phyloP scores from a whole-genome alignment of 2,797 vertebrate genomes.

The Diceros bicornis region DNA sequence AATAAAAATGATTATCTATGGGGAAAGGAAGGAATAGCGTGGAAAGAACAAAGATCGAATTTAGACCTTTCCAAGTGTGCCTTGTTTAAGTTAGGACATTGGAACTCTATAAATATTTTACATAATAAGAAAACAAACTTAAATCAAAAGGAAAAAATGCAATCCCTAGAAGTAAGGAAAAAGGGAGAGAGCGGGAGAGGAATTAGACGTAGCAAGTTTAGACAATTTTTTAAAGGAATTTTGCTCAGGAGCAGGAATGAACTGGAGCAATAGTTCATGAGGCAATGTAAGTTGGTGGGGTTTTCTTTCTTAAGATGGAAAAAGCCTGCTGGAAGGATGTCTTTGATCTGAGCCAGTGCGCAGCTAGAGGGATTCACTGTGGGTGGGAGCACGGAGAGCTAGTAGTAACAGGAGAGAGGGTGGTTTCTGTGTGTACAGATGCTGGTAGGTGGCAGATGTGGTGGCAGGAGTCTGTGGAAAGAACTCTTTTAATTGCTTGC shows the following conservation, averaged over 20 bases:
- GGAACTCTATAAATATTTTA: background rate
- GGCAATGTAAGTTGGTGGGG: background rate
- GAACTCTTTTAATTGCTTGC: background rate
- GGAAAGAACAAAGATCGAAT: background rate
- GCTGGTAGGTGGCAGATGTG: background rate
- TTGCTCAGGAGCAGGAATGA: conserved; percentile 24
- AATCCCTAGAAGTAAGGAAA: background rate
- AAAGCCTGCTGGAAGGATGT: background rate
- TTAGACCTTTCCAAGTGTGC: background rate
- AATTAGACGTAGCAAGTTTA: background rate
- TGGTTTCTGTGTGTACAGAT: background rate
- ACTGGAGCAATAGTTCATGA: background rate
- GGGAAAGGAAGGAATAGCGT: no score
- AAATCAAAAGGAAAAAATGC: background rate
- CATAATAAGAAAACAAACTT: background rate
- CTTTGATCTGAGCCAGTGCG: background rate
- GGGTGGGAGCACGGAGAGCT: background rate
- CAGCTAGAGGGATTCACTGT: background rate
- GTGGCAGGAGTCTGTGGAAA: background rate
- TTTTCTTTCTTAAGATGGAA: background rate
- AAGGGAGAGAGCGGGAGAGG: background rate
- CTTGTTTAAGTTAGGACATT: background rate
- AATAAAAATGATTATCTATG: background rate
- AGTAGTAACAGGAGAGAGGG: background rate
- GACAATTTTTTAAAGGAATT: background rate